These are phyloP conservation scores for Cephus spinipes DNA, from an alignment of 2,888 invertebrate genomes.

Conservation along the genomic window DNA sequence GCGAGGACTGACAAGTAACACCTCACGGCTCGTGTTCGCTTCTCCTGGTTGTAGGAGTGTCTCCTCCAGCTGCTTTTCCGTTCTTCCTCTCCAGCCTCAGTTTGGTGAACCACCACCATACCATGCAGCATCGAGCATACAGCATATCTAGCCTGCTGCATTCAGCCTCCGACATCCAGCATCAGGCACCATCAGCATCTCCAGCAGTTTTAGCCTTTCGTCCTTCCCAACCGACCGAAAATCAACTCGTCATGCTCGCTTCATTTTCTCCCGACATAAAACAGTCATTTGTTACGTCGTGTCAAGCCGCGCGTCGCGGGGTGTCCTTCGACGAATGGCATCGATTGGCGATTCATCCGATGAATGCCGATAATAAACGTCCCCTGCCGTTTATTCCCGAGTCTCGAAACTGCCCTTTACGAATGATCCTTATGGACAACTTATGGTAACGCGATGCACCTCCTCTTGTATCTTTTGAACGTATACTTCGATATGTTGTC, in stretches of 20 bases:
- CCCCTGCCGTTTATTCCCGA: constrained; percentile 17
- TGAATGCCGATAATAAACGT: constrained; percentile 58
- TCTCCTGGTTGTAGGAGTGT: constrained; percentile 49
- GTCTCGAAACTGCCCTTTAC: constrained; percentile 5
- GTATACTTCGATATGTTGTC: neutral
- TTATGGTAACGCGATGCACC: neutral
- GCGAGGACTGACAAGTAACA: constrained; percentile 65
- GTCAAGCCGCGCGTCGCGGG: constrained; percentile 62
- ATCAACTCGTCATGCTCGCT: constrained; percentile 66
- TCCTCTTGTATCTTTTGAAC: neutral
- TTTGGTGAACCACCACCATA: constrained; percentile 25
- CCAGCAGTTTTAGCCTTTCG: constrained; percentile 22
- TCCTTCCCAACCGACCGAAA: constrained; percentile 51
- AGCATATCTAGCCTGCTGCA: neutral
- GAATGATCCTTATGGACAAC: neutral
- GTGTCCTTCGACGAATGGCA: constrained; percentile 58
- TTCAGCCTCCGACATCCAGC: constrained; percentile 9
- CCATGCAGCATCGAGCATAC: neutral
- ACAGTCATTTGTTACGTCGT: constrained; percentile 66
- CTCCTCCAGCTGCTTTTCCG: constrained; percentile 26
- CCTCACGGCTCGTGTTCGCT: constrained; percentile 60
- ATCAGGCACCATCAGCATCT: constrained; percentile 20
- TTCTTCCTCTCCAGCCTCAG: constrained; percentile 15
- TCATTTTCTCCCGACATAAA: constrained; percentile 66
- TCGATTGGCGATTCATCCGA: constrained; percentile 66